Evolutionary conservation across 2,797 vertebrate species (phyloP).

Genomic region (Lacerta agilis): DNA sequence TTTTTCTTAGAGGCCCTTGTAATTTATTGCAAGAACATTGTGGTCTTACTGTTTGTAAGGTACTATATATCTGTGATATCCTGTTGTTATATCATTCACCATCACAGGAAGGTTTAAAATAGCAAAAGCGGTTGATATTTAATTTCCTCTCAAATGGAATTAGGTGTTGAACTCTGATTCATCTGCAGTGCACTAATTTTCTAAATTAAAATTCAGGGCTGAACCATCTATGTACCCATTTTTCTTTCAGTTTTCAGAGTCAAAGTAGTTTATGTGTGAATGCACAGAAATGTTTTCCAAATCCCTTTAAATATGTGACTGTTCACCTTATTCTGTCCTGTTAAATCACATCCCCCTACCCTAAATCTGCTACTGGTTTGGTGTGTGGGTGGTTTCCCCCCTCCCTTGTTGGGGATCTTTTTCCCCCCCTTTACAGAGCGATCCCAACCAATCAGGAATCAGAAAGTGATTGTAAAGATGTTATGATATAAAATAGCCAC

Average conservation of each 20-base stretch:
- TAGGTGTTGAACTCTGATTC: too few species aligned
- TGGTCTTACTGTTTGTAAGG: too few species aligned
- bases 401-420: neutral
- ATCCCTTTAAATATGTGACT: neutral
- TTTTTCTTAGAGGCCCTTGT: neutral
- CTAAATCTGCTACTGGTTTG: neutral
- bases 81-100: too few species aligned
- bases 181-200: too few species aligned
- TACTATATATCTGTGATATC: too few species aligned
- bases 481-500: neutral
- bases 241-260: neutral
- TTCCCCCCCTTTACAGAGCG: neutral
- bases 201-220: too few species aligned
- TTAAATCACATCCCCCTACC: neutral
- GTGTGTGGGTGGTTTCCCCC: neutral
- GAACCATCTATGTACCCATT: too few species aligned
- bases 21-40: neutral
- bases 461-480: neutral
- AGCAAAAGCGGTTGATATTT: too few species aligned
- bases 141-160: too few species aligned
- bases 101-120: too few species aligned
- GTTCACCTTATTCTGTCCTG: neutral
- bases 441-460: neutral
- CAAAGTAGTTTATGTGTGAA: neutral
- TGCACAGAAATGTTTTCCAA: neutral